Base-by-base conservation (phyloP, 2,113 vertebrate species). In the Recurvirostra avosetta region DNA sequence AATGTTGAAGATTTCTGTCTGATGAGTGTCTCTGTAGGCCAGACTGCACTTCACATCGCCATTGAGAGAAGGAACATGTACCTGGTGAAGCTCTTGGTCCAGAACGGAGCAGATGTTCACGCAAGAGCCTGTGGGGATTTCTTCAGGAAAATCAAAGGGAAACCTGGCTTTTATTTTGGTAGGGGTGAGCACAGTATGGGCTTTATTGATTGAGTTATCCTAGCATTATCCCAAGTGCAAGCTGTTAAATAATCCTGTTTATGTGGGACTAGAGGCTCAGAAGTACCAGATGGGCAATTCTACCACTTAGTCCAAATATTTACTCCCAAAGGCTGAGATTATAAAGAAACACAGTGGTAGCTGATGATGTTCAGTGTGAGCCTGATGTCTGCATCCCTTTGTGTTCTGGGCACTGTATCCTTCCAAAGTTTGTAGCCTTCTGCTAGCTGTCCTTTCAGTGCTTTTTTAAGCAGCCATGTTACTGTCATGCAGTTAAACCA, bases 151-250 rank as follows among this genome's bases (percentile, higher is more conserved):
- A 98, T 98, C 65, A 97, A 98, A 80, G 98, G 98, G 40, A 97
- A 97, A 80, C 97, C 99, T 40, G 98, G 98, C 91, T 99, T 99
- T 97, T 99, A 99, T 97, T 99, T 99, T 90, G 99, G 99, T 99
- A 98, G 97, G 98, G 67, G 82, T 79, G 74, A 94, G 56, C 87
- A 77, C 73, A 74, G 29, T 68, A 15, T 80, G 77, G 21, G 36
- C n/a, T 91, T 92, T 73, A 76, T 66, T 86, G 89, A 84, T 70
- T 40, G 45, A 62, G 26, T 83, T 93, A 52, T 73, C n/a, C 59
- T 73, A 86, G 50, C 32, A 36, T 72, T 86, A 68, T 92, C 49
- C n/a, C 66, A 89, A 88, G 15, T 65, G 56, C 73, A 86, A 94
- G 56, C 73, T 87, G 52, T 78, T 94, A 87, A 92, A 84, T 93